A percentile compares a stretch with the other conserved stretches of the same genome.
Conservation (phyloP, 2,113 vertebrate genomes). For the Ophiodon elongatus region DNA sequence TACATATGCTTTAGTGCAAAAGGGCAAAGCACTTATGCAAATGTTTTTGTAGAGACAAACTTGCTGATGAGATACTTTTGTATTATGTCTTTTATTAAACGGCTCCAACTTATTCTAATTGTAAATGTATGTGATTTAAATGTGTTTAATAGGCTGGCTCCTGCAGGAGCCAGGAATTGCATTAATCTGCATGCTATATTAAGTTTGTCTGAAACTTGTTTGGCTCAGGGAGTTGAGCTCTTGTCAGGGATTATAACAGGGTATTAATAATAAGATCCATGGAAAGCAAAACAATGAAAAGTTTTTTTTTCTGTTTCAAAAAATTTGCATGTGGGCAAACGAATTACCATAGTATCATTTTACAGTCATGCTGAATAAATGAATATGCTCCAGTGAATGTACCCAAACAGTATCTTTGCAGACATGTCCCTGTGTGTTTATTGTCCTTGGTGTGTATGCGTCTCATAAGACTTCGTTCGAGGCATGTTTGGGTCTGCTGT, state of each 20-base stretch:
- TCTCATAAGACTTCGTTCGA: slow-evolving; percentile 3
- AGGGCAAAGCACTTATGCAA: slow-evolving; percentile 60
- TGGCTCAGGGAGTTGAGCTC: slow-evolving; percentile 66
- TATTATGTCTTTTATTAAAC: slow-evolving; percentile 63
- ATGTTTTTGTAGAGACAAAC: slow-evolving; percentile 67
- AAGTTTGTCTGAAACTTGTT: slow-evolving; percentile 73
- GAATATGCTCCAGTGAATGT: slow-evolving; percentile 23
- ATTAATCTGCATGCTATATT: slow-evolving; percentile 79
- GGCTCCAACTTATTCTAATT: slow-evolving; percentile 66
- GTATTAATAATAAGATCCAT: slow-evolving; percentile 67
- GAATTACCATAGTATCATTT: slow-evolving; percentile 62
- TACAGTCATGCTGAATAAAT: slow-evolving; percentile 50
- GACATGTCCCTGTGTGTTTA: slow-evolving; percentile 29
- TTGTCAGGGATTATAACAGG: slow-evolving; percentile 72
- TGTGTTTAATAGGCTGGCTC: slow-evolving; percentile 67
- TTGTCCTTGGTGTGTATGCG: slow-evolving; percentile 24
- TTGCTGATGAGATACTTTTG: slow-evolving; percentile 67
- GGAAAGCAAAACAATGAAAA: slow-evolving; percentile 66
- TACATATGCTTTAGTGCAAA: slow-evolving; percentile 47
- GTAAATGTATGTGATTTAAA: slow-evolving; percentile 74
- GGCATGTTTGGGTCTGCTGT: neutral
- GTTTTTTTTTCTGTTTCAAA: slow-evolving; percentile 52
- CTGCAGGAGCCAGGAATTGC: slow-evolving; percentile 66
- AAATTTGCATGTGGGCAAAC: slow-evolving; percentile 54
- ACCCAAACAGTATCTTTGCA: slow-evolving; percentile 28